phyloP scores from a whole-genome alignment of 2,888 invertebrate genomes.

The Tachystola acroxantha region DNA sequence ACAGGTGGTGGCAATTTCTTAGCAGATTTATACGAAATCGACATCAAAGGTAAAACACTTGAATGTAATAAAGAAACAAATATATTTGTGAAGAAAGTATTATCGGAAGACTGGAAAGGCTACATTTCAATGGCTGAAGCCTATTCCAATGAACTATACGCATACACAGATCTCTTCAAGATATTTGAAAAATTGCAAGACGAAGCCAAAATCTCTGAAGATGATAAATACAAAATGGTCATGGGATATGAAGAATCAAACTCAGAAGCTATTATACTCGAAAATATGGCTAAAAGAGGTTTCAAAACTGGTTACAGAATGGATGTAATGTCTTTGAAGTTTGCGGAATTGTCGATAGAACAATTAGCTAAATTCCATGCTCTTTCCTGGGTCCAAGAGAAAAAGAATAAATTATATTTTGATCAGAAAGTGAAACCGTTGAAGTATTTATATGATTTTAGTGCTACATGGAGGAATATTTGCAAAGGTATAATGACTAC shows the following conservation, averaged over 20 bases:
- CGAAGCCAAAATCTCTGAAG: conserved; percentile 27
- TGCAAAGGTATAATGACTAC: too few relatives aligned
- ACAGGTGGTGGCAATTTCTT: conserved; percentile 36
- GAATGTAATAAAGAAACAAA: conserved; percentile 25
- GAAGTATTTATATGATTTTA: conserved; percentile 15
- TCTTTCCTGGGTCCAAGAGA: conserved; percentile 29
- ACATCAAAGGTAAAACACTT: conserved; percentile 27
- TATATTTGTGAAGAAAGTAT: conserved; percentile 39
- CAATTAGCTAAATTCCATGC: conserved; percentile 37
- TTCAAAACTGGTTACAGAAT: conserved; percentile 29
- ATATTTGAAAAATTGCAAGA: conserved; percentile 35
- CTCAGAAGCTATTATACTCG: conserved; percentile 37
- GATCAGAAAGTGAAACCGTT: conserved; percentile 17
- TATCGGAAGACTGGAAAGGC: conserved; percentile 26
- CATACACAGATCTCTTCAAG: conserved; percentile 35
- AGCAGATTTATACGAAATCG: conserved; percentile 34
- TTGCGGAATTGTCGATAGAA: conserved; percentile 26
- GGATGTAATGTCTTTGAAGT: conserved; percentile 23
- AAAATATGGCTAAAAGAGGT: conserved; percentile 36
- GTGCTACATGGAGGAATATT: conserved; percentile 17
- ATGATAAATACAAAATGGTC: conserved; percentile 33
- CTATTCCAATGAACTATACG: conserved; percentile 35
- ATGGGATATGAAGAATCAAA: conserved; percentile 32
- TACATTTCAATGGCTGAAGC: conserved; percentile 31
- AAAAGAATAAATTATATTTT: conserved; percentile 24